Conservation (phyloP, 2,888 invertebrate species). For the Elaeidobius kamerunicus region DNA sequence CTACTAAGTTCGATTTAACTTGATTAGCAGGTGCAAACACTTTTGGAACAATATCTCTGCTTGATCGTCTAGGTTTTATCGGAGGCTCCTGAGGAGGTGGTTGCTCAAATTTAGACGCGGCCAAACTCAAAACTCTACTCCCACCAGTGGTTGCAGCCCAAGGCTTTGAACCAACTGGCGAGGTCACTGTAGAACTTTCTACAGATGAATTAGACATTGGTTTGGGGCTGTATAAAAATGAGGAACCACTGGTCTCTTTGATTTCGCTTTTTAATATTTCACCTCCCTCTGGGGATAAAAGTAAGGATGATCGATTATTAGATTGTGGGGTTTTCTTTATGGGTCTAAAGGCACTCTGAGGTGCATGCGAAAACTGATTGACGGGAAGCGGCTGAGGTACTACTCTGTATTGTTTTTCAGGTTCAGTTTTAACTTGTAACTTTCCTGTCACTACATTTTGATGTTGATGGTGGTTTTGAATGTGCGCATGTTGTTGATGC, state of each 20-base stretch:
- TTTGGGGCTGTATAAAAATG: slow-evolving; percentile 49
- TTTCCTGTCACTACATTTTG: slow-evolving; percentile 25
- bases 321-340: slow-evolving; percentile 46
- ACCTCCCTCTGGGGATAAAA: slow-evolving; percentile 36
- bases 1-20: slow-evolving; percentile 34
- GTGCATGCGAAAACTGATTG: slow-evolving; percentile 74
- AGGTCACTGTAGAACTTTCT: slow-evolving; percentile 31
- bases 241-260: slow-evolving; percentile 34
- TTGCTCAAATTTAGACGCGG: slow-evolving; percentile 57
- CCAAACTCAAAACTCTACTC: slow-evolving; percentile 53
- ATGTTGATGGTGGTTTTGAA: slow-evolving; percentile 27
- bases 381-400: slow-evolving; percentile 59
- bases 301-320: slow-evolving; percentile 17
- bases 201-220: slow-evolving; percentile 36
- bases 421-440: slow-evolving; percentile 40
- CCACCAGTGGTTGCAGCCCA: slow-evolving; percentile 52
- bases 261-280: slow-evolving; percentile 36
- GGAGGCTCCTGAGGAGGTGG: slow-evolving; percentile 32
- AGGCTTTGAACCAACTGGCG: slow-evolving; percentile 43
- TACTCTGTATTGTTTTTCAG: slow-evolving; percentile 49
- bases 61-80: slow-evolving; percentile 41
- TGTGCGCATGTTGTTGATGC: not conserved
- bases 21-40: slow-evolving; percentile 34
- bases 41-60: slow-evolving; percentile 39
- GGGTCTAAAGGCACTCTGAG: slow-evolving; percentile 73